Base-by-base conservation (phyloP, 1,140 invertebrate genomes). In the Papilio aristodemus region DNA sequence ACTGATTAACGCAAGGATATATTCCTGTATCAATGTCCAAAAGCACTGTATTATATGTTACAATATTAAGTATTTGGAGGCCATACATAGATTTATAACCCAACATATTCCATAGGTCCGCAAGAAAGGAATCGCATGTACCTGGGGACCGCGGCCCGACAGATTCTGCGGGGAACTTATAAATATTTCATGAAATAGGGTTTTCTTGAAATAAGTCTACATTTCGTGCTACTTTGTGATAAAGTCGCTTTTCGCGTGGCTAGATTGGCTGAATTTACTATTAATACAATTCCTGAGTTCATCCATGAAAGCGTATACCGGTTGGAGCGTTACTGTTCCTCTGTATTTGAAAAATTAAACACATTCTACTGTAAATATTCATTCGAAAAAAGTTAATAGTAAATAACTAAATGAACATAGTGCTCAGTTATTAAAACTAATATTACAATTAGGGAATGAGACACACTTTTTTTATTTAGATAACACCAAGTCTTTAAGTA, bases 311-410 rank as follows among this genome's bases (percentile, higher is more conserved):
- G 22, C 46, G 46, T 46, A 46, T 22, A 17, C 9, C 19, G 19
- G 46, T 50, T 50, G 19, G 10, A 22, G 46, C 2, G 4, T 9
- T 38, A 38, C 38, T 19, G 58, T 60, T 19, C 17, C 27, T 37
- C 13, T n/a, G 32, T 14, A 38, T 36, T 60, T 60, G 58, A 60
- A 60, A 60, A 60, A 38, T 37, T 60, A 38, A 60, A 60, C 32
- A 50, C 46, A 50, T 9, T 22, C 17, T 50, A 13, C 27, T 32
- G 27, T 39, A 39, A 39, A 50, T 17, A 50, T 50, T 3, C 10
- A 10, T 50, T 50, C 3, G 17, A 9, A 50, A 22, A 50, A 9
- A 22, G n/a, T n/a, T n/a, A n/a, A n/a, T n/a, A 22, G 27, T 43
- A 43, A 43, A 50, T 32, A 36, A 36, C 57, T n/a, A 58, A 32